phyloP scores from a whole-genome alignment of 2,888 invertebrate species.

The Acanthoscelides obtectus region DNA sequence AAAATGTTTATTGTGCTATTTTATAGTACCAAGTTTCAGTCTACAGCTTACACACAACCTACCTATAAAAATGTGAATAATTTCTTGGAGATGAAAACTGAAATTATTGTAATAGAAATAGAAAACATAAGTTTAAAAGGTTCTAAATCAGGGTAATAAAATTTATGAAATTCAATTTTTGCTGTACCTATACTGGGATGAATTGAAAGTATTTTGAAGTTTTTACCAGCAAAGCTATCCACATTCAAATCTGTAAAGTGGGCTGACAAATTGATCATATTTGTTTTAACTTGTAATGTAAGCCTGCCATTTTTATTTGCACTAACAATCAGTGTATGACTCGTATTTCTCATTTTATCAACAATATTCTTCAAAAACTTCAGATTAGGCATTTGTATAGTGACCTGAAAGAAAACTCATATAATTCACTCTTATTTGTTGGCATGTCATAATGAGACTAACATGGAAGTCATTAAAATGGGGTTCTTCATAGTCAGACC shows the following conservation, averaged over 20 bases:
- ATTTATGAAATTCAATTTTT: no score
- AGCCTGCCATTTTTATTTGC: slow-evolving; percentile 69
- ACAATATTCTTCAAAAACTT: slow-evolving; percentile 73
- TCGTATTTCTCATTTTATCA: slow-evolving; percentile 79
- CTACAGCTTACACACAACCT: no score
- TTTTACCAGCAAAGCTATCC: slow-evolving; percentile 54
- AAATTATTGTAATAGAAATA: no score
- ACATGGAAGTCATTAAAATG: slow-evolving; percentile 71
- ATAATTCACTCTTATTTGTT: neutral
- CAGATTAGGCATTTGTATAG: slow-evolving; percentile 71
- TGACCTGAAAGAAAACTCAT: slow-evolving; percentile 54
- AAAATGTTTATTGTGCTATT: no score
- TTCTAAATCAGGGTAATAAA: no score
- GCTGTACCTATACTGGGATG: no score
- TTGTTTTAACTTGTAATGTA: slow-evolving; percentile 72
- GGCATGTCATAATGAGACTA: slow-evolving; percentile 34
- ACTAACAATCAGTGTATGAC: slow-evolving; percentile 64
- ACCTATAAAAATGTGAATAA: no score
- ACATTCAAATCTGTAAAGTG: slow-evolving; percentile 72
- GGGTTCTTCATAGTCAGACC: slow-evolving; percentile 74
- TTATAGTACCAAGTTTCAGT: no score
- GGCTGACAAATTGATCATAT: slow-evolving; percentile 74
- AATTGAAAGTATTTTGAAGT: no score
- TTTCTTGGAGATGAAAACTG: no score
- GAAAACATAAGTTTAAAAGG: no score